phyloP scores from a whole-genome alignment of 2,797 vertebrate genomes.

The Sebastolobus altivelis region DNA sequence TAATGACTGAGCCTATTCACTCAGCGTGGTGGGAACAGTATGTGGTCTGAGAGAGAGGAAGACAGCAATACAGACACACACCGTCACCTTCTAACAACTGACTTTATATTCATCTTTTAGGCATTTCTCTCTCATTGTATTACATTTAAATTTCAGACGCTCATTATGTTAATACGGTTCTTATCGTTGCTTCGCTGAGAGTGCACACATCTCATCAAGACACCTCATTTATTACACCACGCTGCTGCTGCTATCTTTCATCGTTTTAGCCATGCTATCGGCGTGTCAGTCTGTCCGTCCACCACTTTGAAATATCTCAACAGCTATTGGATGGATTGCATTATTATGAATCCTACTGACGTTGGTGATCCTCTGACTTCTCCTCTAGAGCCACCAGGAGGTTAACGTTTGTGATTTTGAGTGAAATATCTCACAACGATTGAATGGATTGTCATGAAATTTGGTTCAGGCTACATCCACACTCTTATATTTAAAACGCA shows the following conservation, averaged over 20 bases:
- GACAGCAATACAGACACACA: constrained; percentile 27
- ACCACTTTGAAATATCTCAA: background rate
- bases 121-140: constrained; percentile 9
- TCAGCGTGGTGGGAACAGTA: constrained; percentile 70
- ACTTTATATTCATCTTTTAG: constrained; percentile 29
- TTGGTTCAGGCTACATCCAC: no score
- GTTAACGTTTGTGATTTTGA: background rate
- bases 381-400: background rate
- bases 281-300: background rate
- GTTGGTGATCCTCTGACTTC: background rate
- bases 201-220: constrained; percentile 20
- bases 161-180: constrained; percentile 37
- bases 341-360: background rate
- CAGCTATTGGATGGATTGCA: background rate
- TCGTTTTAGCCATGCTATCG: background rate
- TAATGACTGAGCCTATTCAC: constrained; percentile 83
- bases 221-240: constrained; percentile 7
- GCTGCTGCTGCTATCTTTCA: background rate
- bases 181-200: constrained; percentile 18
- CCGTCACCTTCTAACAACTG: background rate
- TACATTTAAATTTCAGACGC: constrained; percentile 40
- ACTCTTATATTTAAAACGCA: no score
- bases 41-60: constrained; percentile 62
- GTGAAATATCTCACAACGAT: background rate
- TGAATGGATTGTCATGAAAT: no score